Base-by-base conservation (phyloP, 1,140 invertebrate genomes). In the Aphelenchoides fujianensis region DNA sequence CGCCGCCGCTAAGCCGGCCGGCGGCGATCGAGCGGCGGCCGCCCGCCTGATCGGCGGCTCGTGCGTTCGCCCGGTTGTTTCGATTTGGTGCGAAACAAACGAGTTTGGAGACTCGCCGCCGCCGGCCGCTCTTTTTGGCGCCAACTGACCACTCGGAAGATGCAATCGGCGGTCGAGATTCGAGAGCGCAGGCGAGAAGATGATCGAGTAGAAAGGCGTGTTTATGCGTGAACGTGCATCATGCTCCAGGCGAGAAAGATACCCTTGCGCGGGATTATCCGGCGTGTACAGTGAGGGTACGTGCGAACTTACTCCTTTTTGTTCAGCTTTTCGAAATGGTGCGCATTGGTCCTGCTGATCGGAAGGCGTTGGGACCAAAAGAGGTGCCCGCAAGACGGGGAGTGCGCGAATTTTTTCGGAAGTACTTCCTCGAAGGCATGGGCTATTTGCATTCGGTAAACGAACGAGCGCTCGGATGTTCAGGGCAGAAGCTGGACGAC, bases 361-460 rank as follows among this genome's bases (percentile, higher is more conserved):
- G n/a, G 5, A 59, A 59, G 19, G 23, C 5, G 34, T n/a, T n/a
- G n/a, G n/a, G n/a, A n/a, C n/a, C n/a, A 7, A 32, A 59, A 19
- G 5, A 5, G 23, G 27, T 5, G 34, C 12, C 5, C 12, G 5
- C 5, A 66, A 35, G 63, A 34, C 63, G 63, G 12, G 31, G 63
- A 12, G 31, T 16, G 12, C 9, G 32, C 19, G 63, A 66, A 35
- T 66, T 66, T 48, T 66, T 66, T 30, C 37, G 16, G 23, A 66
- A 66, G 31, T 66, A 66, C 34, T 55, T 66, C 3, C 32, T 66
- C 12, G 32, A 66, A 66, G 63, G 63, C 53, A 66, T 34, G 34
- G 19, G 31, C 36, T 19, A 19, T 16, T 66, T 66, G 12, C 37
- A 66, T 3, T n/a, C n/a, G n/a, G n/a, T n/a, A n/a, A n/a, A n/a